Evolutionary conservation across 2,888 invertebrate species (phyloP), one percentile per base, ranked within the genome.

Genomic region (Pocota personata): DNA sequence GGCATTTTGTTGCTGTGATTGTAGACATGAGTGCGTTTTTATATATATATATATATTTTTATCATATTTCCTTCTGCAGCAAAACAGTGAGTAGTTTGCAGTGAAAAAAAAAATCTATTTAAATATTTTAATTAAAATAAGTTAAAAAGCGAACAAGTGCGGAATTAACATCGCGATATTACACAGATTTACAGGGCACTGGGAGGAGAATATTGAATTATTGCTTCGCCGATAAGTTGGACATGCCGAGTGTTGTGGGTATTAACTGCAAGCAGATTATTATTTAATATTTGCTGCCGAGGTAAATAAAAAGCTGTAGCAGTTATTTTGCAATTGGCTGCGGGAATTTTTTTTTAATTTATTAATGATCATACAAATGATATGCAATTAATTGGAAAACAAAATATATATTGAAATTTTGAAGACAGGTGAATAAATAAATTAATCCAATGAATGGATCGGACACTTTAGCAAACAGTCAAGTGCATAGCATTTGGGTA

Each of bases 91-190:
- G 40, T 30, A 35, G 52, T 21, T 69, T 50, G 37, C 52, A 75
- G 62, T 16, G 40, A 50, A 50, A 58, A 71, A 50, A 50, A 58
- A 71, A 60, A 37, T 62, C 48, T 55, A 37, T 72, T 73, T 73
- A 55, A 73, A 79, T 79, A 83, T 83, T 83, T 83, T 79, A 79
- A 83, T 83, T 83, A 72, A 77, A 83, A 83, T 66, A 52, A 66
- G 19, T 58, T 48, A 35, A 66, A 71, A 50, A 40, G 12, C 37
- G 6, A 62, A 75, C 73, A 66, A 27, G 55, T 46, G 27, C 40
- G 24, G 55, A 66, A 55, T 78, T 64, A 24, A 64, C 64, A 76
- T 64, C 62, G 21, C 8, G 57, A 57, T 76, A 69, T 48, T 32
- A 62, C 69, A 48, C 57, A 64, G 76, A 67, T 76, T 69, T 69